Evolutionary conservation across 2,888 invertebrate species (phyloP).

Genomic region (Ophonus ardosiacus): DNA sequence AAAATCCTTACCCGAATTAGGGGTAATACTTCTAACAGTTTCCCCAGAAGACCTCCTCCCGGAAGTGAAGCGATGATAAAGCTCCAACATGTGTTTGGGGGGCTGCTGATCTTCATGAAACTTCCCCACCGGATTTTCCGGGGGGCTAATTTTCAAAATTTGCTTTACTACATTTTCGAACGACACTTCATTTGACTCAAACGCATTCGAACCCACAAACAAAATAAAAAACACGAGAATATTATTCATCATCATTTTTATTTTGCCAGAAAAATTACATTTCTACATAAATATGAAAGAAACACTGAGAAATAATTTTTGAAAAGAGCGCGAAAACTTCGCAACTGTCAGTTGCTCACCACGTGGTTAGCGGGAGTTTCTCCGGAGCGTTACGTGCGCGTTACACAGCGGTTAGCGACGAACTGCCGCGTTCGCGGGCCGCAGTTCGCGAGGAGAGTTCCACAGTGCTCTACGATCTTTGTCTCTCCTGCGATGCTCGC

Average conservation of each 20-base stretch:
- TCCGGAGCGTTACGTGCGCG: slow-evolving; percentile 25
- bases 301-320: slow-evolving; percentile 6
- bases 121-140: slow-evolving; percentile 48
- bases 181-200: slow-evolving; percentile 48
- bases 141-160: slow-evolving; percentile 60
- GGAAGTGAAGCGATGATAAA: slow-evolving; percentile 65
- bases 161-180: slow-evolving; percentile 54
- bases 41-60: slow-evolving; percentile 64
- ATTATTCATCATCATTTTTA: slow-evolving; percentile 40
- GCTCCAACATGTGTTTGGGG: slow-evolving; percentile 67
- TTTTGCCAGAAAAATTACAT: slow-evolving; percentile 7
- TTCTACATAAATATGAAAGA: slow-evolving; percentile 1
- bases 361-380: slow-evolving; percentile 37
- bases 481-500: slow-evolving; percentile 29
- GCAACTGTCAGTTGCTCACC: slow-evolving; percentile 4
- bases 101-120: slow-evolving; percentile 60
- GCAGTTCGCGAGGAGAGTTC: slow-evolving; percentile 1
- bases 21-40: slow-evolving; percentile 67
- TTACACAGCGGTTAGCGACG: slow-evolving; percentile 9
- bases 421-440: slow-evolving; percentile 32
- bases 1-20: slow-evolving; percentile 64
- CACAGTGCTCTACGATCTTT: slow-evolving; percentile 36
- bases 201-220: slow-evolving; percentile 26
- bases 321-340: slow-evolving; percentile 10
- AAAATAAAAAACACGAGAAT: slow-evolving; percentile 46